Conservation (phyloP, 2,797 vertebrate genomes). For the Mareca penelope region DNA sequence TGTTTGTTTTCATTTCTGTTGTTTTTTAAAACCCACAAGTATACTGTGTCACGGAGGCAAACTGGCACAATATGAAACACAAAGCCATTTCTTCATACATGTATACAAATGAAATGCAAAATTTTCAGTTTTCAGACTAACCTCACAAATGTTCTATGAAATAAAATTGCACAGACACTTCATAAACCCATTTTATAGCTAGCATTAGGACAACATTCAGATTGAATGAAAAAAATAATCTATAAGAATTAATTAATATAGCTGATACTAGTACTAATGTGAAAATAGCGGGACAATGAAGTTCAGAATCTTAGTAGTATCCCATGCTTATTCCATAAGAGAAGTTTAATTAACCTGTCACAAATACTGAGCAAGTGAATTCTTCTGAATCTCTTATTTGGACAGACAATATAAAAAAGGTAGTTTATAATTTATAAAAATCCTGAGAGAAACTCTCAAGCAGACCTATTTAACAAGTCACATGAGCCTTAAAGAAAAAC, state of each 20-base stretch:
- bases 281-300: not conserved
- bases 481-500: not conserved
- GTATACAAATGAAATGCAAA: not conserved
- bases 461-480: not conserved
- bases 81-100: not conserved
- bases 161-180: not conserved
- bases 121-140: not conserved
- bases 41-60: not conserved
- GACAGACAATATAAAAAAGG: not conserved
- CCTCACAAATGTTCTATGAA: not conserved
- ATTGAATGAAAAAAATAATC: not conserved
- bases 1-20: not conserved
- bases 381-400: not conserved
- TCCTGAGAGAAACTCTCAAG: not conserved
- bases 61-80: not conserved
- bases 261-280: not conserved
- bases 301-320: not conserved
- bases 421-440: constrained; percentile 9
- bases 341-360: not conserved
- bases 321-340: not conserved
- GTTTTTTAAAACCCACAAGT: not conserved
- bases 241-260: not conserved
- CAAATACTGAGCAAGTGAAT: not conserved
- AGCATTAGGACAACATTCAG: not conserved
- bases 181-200: not conserved